Base-by-base conservation (phyloP, 1,140 invertebrate species). In the Meloidogyne hapla region DNA sequence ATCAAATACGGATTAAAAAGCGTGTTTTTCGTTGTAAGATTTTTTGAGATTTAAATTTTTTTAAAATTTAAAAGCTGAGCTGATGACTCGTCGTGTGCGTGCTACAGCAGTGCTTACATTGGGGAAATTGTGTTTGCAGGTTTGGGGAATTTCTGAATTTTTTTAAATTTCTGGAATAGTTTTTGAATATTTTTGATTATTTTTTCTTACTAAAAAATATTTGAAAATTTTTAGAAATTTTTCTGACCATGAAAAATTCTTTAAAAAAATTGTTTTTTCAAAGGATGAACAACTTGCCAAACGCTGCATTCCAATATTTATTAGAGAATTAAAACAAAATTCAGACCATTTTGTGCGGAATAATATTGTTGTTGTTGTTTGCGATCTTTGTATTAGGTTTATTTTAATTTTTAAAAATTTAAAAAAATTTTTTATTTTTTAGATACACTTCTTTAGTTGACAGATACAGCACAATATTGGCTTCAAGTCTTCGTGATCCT, bases 401-500 rank as follows among this genome's bases (percentile, higher is more conserved):
- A 71, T 73, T 63, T 63, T 15, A 21, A 23, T 0, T 67, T 18
- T 2, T n/a, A 5, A n/a, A 0, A 23, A 23, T 0, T 67, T 67
- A n/a, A 0, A 18, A 18, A 8, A 45, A 45, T 21, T 38, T 18
- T 26, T 25, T 28, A 18, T 13, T 75, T 75, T 48, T 18, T 79
- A 89, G 88, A 69, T 88, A 88, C 78, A 88, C 88, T 3, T 87
- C 86, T 13, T 75, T 87, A 23, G 87, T 88, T 9, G 88, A 88
- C 73, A 77, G 77, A 12, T 88, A 89, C 76, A 80, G 88, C 9
- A 68, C 83, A 18, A 87, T 83, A 75, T 86, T 89, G 74, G 84
- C 88, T 23, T 76, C 84, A 6, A 88, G 88, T 81, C 77, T 89
- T 42, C 85, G 87, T 48, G 88, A 89, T 78, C 74, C 76, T 0